Evolutionary conservation across 1,140 invertebrate species (phyloP).

Genomic region (Drosophila pachea): DNA sequence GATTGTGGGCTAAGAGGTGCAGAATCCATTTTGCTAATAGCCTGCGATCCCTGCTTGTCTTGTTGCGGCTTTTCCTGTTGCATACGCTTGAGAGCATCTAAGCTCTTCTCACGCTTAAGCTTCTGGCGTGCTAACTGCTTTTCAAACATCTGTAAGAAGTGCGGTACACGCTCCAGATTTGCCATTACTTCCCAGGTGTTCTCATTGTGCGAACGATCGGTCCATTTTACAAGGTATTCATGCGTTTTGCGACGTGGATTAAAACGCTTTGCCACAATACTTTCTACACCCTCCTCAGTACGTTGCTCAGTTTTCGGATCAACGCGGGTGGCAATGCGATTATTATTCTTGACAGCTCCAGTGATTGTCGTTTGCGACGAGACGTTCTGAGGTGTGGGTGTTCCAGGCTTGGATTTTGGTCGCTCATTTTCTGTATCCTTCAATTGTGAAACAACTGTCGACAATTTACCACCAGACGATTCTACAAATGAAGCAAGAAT

Average conservation of each 20-base stretch:
- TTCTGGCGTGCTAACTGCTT: slow-evolving; percentile 87
- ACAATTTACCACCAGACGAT: slow-evolving; percentile 50
- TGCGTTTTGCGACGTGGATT: slow-evolving; percentile 87
- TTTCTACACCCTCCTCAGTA: slow-evolving; percentile 82
- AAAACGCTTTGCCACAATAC: slow-evolving; percentile 88
- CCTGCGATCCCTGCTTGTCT: slow-evolving; percentile 13
- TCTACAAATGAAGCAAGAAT: slow-evolving; percentile 18
- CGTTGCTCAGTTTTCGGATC: slow-evolving; percentile 69
- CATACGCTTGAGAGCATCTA: slow-evolving; percentile 78
- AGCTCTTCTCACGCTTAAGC: slow-evolving; percentile 81
- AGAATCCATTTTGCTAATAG: slow-evolving; percentile 18
- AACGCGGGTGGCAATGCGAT: slow-evolving; percentile 69
- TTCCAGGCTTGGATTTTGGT: slow-evolving; percentile 57
- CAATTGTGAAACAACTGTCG: slow-evolving; percentile 49
- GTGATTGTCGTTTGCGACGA: slow-evolving; percentile 8
- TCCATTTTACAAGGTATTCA: slow-evolving; percentile 91
- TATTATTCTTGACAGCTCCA: slow-evolving; percentile 50
- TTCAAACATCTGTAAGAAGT: slow-evolving; percentile 88
- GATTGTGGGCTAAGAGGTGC: slow-evolving; percentile 46
- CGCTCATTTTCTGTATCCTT: slow-evolving; percentile 69
- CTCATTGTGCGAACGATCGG: slow-evolving; percentile 85
- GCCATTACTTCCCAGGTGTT: slow-evolving; percentile 90
- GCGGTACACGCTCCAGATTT: slow-evolving; percentile 86
- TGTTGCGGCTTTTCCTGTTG: slow-evolving; percentile 57
- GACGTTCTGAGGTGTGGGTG: slow-evolving; percentile 32